Percentiles rank a stretch among this genome's conserved stretches.
Evolutionary conservation across 2,797 vertebrate genomes (phyloP).

Genomic region (Sus cebifrons): DNA sequence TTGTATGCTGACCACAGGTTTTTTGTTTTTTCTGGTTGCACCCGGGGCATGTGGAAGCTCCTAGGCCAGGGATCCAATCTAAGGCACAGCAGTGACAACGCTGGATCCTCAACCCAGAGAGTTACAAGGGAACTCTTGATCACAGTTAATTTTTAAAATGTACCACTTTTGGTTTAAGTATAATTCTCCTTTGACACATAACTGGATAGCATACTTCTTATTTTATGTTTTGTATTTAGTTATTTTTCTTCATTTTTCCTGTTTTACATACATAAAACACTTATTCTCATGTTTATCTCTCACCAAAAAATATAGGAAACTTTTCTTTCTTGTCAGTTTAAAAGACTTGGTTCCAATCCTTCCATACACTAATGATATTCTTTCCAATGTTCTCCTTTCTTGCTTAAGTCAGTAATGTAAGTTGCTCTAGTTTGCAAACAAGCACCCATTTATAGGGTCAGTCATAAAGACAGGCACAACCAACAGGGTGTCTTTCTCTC

Average conservation of each 20-base stretch:
- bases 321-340: background rate
- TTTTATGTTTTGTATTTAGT: slow-evolving; percentile 13
- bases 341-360: background rate
- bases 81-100: too few species aligned
- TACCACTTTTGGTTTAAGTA: background rate
- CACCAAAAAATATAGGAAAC: background rate
- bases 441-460: background rate
- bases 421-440: background rate
- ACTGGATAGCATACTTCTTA: background rate
- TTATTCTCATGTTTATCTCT: background rate
- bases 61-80: too few species aligned
- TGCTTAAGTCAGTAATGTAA: background rate
- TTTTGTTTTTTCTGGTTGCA: too few species aligned
- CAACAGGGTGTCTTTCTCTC: background rate
- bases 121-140: background rate
- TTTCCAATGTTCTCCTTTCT: background rate
- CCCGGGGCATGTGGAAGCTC: too few species aligned
- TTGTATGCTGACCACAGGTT: background rate
- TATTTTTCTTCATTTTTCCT: background rate
- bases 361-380: background rate
- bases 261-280: background rate
- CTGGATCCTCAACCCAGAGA: too few species aligned
- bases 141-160: background rate
- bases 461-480: background rate
- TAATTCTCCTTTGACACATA: background rate